phyloP scores from a whole-genome alignment of 2,797 vertebrate species.

The Falco biarmicus region DNA sequence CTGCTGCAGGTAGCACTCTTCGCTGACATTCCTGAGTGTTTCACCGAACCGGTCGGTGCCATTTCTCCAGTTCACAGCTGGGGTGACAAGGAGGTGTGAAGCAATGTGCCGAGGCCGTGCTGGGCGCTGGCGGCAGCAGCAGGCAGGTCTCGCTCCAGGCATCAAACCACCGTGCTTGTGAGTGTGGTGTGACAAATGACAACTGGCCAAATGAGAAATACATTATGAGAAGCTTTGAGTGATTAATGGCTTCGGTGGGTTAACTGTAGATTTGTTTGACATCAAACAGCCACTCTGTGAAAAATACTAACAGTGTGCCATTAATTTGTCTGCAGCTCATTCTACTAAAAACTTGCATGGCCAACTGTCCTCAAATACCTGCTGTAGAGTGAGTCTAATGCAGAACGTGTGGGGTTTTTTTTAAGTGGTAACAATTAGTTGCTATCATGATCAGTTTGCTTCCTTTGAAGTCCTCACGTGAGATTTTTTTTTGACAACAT shows the following conservation, averaged over 20 bases:
- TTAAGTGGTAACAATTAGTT: neutral
- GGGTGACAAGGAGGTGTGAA: neutral
- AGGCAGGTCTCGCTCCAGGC: too few relatives aligned
- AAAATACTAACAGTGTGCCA: neutral
- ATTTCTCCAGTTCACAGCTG: neutral
- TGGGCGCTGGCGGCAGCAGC: neutral
- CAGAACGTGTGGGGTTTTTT: neutral
- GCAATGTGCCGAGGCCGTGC: accelerated
- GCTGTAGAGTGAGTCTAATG: neutral
- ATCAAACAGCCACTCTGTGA: neutral
- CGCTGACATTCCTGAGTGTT: accelerated
- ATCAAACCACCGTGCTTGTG: accelerated
- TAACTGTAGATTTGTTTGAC: neutral
- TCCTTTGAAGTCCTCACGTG: neutral
- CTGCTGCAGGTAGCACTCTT: neutral
- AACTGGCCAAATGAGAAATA: neutral
- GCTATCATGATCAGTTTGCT: neutral
- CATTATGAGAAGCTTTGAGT: neutral
- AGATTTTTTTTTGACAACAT: neutral
- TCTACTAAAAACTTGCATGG: neutral
- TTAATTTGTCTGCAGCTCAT: neutral
- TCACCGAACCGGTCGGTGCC: neutral
- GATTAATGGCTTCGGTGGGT: neutral
- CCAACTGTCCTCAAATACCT: neutral
- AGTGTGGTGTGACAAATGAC: neutral